Percentiles rank a stretch among this genome's conserved stretches.
phyloP scores from a whole-genome alignment of 2,797 vertebrate genomes.

The Remorina albescens region DNA sequence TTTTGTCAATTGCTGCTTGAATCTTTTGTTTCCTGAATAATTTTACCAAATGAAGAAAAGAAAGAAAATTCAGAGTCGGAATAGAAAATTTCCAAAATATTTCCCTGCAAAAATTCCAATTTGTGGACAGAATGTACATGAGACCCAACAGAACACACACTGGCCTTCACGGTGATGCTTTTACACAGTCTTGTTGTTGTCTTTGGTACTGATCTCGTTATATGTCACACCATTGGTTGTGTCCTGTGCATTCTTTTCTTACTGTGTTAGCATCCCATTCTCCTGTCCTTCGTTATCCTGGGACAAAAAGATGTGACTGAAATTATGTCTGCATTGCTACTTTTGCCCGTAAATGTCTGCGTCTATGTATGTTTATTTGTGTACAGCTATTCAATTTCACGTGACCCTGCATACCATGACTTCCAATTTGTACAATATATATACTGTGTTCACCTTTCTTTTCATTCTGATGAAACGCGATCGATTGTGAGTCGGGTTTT shows the following conservation, averaged over 20 bases:
- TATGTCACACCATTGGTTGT: background rate
- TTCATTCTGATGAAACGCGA: conserved; percentile 48
- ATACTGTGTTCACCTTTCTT: conserved; percentile 25
- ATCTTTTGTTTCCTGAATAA: background rate
- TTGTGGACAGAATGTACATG: too few species aligned
- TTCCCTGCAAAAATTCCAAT: background rate
- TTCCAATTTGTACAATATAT: background rate
- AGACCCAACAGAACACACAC: background rate
- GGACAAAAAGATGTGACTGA: background rate
- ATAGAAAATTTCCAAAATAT: background rate
- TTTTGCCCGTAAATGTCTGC: background rate
- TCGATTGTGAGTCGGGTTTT: conserved; percentile 49
- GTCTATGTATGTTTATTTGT: background rate
- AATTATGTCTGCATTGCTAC: background rate
- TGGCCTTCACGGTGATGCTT: too few species aligned
- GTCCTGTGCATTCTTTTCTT: background rate
- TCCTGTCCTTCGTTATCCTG: background rate
- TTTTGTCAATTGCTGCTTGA: background rate
- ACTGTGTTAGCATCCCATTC: background rate
- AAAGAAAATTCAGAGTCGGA: background rate
- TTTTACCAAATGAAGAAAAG: background rate
- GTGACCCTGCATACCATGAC: conserved; percentile 4
- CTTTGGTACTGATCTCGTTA: background rate
- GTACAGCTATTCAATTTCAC: background rate
- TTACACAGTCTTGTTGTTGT: background rate